Evolutionary conservation across 2,113 vertebrate species (phyloP).

Genomic region (Alethe diademata): DNA sequence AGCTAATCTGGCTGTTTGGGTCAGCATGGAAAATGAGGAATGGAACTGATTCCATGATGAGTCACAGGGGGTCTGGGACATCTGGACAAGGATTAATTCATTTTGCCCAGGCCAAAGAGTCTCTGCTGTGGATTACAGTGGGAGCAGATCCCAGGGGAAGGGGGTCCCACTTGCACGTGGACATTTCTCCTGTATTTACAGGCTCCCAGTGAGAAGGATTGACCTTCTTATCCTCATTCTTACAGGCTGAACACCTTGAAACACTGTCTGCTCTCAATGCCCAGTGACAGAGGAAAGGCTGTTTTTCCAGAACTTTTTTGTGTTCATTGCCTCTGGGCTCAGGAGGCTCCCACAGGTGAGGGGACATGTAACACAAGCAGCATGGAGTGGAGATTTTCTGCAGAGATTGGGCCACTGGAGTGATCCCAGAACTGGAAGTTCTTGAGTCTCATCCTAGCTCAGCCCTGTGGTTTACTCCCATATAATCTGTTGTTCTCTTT

Average conservation of each 20-base stretch:
- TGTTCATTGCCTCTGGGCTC: not conserved
- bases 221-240: not conserved
- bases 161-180: accelerated
- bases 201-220: not conserved
- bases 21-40: constrained; percentile 9
- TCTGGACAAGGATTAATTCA: not conserved
- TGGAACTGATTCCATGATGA: not conserved
- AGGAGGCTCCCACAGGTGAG: not conserved
- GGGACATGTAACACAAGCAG: not conserved
- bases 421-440: not conserved
- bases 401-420: not conserved
- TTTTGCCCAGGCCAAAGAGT: not conserved
- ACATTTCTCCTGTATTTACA: not conserved
- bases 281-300: not conserved
- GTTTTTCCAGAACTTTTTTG: not conserved
- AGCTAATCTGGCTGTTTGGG: not conserved
- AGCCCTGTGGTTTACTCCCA: not conserved
- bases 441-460: not conserved
- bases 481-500: not conserved
- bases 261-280: not conserved
- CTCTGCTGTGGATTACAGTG: not conserved
- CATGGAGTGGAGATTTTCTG: not conserved
- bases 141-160: not conserved
- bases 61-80: not conserved
- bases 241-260: not conserved